Percentiles rank a stretch among this genome's conserved stretches.
Conservation (phyloP, 2,797 vertebrate genomes). For the Heliangelus exortis region DNA sequence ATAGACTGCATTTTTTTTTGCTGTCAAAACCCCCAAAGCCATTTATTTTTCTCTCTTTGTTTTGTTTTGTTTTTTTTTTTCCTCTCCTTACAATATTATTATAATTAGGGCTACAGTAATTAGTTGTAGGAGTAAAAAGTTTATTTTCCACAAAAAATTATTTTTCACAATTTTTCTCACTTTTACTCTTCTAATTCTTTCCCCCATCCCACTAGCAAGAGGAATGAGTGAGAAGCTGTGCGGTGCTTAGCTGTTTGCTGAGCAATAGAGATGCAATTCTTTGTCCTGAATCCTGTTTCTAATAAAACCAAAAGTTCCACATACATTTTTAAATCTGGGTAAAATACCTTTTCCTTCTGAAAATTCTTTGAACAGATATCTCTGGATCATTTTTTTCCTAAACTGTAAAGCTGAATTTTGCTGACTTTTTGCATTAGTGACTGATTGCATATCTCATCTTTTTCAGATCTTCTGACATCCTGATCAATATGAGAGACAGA, state of each 20-base stretch:
- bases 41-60: not conserved
- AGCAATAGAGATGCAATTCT: not conserved
- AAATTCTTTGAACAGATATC: not conserved
- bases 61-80: not conserved
- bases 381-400: not conserved
- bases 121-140: too few species aligned
- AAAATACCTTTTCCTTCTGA: not conserved
- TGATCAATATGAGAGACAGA: not conserved
- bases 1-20: not conserved
- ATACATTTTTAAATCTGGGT: not conserved
- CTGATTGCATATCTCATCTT: not conserved
- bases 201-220: too few species aligned
- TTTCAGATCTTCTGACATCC: not conserved
- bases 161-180: too few species aligned
- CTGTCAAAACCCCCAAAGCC: too few species aligned
- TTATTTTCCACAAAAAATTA: too few species aligned
- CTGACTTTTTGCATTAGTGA: not conserved
- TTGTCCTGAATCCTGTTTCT: not conserved
- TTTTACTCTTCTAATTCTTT: too few species aligned
- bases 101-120: not conserved
- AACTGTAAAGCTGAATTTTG: not conserved
- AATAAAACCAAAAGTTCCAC: not conserved
- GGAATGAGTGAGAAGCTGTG: too few species aligned
- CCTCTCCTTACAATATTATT: not conserved
- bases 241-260: too few species aligned